Conservation (phyloP, 1,140 invertebrate species). For the Aphidius ervi region DNA sequence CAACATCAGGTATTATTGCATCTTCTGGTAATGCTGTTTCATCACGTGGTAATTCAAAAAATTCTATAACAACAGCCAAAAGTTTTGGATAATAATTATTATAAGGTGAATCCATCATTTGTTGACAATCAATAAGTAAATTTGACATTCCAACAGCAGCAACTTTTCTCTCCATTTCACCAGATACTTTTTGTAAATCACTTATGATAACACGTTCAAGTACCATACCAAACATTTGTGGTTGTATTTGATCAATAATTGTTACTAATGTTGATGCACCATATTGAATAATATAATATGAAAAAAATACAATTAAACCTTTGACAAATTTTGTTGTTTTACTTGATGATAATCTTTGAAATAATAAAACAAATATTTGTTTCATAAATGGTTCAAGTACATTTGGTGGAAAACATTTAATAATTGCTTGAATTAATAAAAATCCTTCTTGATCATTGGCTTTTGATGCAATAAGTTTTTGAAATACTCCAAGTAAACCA, state of each 20-base stretch:
- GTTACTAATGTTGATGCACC: conserved; percentile 68
- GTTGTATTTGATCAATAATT: conserved; percentile 82
- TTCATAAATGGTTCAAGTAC: conserved; percentile 74
- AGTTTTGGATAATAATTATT: conserved; percentile 59
- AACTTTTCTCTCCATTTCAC: conserved; percentile 79
- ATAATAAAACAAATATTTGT: conserved; percentile 86
- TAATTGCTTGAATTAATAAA: conserved; percentile 78
- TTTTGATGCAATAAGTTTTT: conserved; percentile 94
- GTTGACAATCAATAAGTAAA: conserved; percentile 73
- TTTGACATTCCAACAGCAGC: conserved; percentile 84
- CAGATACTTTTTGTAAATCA: conserved; percentile 83
- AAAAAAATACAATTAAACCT: conserved; percentile 86
- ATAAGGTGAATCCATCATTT: conserved; percentile 64
- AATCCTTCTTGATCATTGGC: conserved; percentile 96
- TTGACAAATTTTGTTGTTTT: conserved; percentile 94
- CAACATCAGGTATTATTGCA: conserved; percentile 77
- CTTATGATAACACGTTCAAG: conserved; percentile 80
- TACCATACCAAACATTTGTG: conserved; percentile 92
- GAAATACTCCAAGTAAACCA: conserved; percentile 89
- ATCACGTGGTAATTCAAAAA: conserved; percentile 87
- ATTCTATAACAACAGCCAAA: conserved; percentile 71
- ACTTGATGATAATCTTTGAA: conserved; percentile 84
- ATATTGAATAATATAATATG: conserved; percentile 77
- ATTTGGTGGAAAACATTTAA: conserved; percentile 69
- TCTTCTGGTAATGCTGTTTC: conserved; percentile 75